These are phyloP conservation scores for Argyrosomus japonicus DNA, from an alignment of 2,113 vertebrate species.

Conservation along the genomic window DNA sequence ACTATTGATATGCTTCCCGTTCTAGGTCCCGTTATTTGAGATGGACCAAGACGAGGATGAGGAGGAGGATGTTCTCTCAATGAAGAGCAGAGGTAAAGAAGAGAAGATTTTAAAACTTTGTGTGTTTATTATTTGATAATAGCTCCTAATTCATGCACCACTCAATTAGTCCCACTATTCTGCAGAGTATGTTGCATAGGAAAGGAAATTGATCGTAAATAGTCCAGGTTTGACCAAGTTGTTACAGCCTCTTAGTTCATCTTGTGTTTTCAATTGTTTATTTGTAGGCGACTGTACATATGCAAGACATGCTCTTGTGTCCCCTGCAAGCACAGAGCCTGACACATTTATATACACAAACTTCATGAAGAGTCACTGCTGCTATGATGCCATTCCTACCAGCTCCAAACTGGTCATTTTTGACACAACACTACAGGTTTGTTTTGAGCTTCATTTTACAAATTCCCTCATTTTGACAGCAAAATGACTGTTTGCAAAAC, in stretches of 20 bases:
- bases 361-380: slow-evolving; percentile 93
- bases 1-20: background rate
- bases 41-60: slow-evolving; percentile 65
- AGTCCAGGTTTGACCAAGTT: background rate
- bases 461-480: background rate
- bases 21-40: slow-evolving; percentile 69
- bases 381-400: slow-evolving; percentile 94
- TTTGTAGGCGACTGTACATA: slow-evolving; percentile 4
- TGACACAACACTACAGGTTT: slow-evolving; percentile 90
- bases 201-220: background rate
- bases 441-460: background rate
- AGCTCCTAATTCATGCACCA: background rate
- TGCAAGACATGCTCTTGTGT: background rate
- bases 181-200: background rate
- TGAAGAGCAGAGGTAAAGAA: slow-evolving; percentile 64
- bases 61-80: slow-evolving; percentile 57
- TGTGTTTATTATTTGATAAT: background rate
- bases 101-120: background rate
- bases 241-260: background rate
- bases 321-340: slow-evolving; percentile 53
- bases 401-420: slow-evolving; percentile 97
- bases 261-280: background rate
- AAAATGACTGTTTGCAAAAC: background rate
- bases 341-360: slow-evolving; percentile 90
- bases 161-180: background rate